Evolutionary conservation across 2,113 vertebrate species (phyloP).

Genomic region (Poecilia latipinna): DNA sequence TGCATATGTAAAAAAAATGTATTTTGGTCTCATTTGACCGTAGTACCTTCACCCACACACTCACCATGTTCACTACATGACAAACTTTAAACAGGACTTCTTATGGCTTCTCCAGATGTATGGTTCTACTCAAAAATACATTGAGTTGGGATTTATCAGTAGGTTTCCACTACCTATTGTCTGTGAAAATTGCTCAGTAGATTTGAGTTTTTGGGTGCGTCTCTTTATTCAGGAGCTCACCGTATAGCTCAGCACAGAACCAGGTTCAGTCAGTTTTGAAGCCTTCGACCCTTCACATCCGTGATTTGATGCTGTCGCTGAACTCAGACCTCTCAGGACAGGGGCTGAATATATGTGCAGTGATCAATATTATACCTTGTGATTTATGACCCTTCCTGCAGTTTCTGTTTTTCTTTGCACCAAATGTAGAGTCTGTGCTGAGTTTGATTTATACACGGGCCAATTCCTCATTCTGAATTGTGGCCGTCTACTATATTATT

Average conservation of each 20-base stretch:
- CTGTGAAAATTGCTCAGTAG: not conserved
- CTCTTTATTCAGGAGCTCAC: too few species aligned
- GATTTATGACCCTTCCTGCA: conserved; percentile 44
- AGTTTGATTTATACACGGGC: conserved; percentile 38
- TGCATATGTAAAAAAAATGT: too few species aligned
- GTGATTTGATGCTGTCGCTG: conserved; percentile 36
- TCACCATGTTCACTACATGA: not conserved
- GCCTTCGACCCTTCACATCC: conserved; percentile 25
- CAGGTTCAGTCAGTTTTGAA: conserved; percentile 24
- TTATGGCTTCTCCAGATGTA: not conserved
- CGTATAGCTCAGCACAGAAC: too few species aligned
- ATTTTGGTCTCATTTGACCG: not conserved
- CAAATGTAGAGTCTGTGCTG: conserved; percentile 15
- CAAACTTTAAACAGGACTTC: not conserved
- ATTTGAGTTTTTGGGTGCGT: too few species aligned
- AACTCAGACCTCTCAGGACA: conserved; percentile 35
- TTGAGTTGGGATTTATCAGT: not conserved
- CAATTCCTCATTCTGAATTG: conserved; percentile 38
- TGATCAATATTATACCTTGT: conserved; percentile 29
- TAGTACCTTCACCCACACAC: not conserved
- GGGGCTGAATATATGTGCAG: conserved; percentile 28
- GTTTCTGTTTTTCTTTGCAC: conserved; percentile 38
- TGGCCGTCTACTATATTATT: conserved; percentile 27
- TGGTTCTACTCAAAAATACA: not conserved
- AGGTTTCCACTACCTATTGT: not conserved